These are phyloP conservation scores for Muscidifurax raptorellus DNA, from an alignment of 1,140 invertebrate genomes.

Conservation along the genomic window DNA sequence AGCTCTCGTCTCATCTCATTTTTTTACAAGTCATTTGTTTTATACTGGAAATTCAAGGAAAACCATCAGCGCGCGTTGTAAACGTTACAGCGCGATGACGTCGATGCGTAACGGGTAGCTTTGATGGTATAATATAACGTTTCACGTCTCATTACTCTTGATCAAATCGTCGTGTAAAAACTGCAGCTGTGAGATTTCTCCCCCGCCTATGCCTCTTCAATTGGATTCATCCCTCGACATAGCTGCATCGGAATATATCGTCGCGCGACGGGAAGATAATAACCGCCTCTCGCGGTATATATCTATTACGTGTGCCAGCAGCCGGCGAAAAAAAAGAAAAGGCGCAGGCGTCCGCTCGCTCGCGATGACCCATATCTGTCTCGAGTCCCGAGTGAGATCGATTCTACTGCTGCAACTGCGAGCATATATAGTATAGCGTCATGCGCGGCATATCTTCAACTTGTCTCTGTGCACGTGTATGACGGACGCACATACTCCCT, in stretches of 20 bases:
- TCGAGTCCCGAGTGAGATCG: neutral
- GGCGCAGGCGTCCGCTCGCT: neutral
- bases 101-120: neutral
- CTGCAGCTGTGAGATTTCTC: no score
- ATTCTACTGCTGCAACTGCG: neutral
- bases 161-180: no score
- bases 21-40: neutral
- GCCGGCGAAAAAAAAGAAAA: neutral
- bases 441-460: neutral
- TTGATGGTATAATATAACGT: no score
- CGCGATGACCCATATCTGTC: conserved; percentile 31
- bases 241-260: neutral
- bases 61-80: no score
- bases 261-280: neutral
- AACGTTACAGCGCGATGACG: neutral
- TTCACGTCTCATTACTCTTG: no score
- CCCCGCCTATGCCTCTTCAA: no score
- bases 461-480: neutral
- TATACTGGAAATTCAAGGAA: neutral
- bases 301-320: no score
- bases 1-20: no score
- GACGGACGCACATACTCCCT: neutral
- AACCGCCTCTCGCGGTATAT: neutral
- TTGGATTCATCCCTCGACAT: neutral
- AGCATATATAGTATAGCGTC: no score